Evolutionary conservation across 2,888 invertebrate genomes (phyloP).

Genomic region (Helleia helle): DNA sequence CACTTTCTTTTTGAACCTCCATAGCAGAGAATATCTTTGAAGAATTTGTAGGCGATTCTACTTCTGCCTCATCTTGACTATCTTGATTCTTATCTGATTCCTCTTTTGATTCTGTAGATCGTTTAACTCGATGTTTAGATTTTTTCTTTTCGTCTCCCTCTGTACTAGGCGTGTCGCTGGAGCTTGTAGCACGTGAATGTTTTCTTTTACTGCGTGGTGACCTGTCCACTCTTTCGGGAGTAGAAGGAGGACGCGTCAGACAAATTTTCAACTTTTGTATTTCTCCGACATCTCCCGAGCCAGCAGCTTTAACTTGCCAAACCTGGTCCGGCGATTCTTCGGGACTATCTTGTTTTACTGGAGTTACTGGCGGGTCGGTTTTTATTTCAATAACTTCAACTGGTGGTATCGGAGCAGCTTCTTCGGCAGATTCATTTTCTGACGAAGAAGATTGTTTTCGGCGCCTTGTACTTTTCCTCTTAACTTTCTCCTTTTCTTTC

Average conservation of each 20-base stretch:
- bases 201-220: slow-evolving; percentile 69
- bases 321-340: slow-evolving; percentile 60
- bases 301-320: slow-evolving; percentile 70
- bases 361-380: slow-evolving; percentile 35
- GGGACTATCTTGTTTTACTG: slow-evolving; percentile 42
- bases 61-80: slow-evolving; percentile 34
- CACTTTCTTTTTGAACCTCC: slow-evolving; percentile 11
- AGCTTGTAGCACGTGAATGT: slow-evolving; percentile 62
- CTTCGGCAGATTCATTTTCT: slow-evolving; percentile 64
- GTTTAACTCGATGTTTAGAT: slow-evolving; percentile 49
- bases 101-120: slow-evolving; percentile 48
- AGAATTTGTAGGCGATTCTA: not conserved
- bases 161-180: slow-evolving; percentile 59
- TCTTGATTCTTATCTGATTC: slow-evolving; percentile 43
- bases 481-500: slow-evolving; percentile 72
- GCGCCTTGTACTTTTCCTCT: slow-evolving; percentile 68
- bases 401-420: slow-evolving; percentile 37
- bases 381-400: slow-evolving; percentile 34
- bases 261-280: slow-evolving; percentile 79
- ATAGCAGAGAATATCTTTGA: slow-evolving; percentile 27
- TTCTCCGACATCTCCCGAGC: slow-evolving; percentile 66
- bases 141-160: slow-evolving; percentile 61
- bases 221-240: slow-evolving; percentile 66
- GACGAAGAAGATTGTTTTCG: slow-evolving; percentile 72
- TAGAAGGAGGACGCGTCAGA: slow-evolving; percentile 71